phyloP scores from a whole-genome alignment of 2,797 vertebrate genomes.

The Rhyacichthys aspro region DNA sequence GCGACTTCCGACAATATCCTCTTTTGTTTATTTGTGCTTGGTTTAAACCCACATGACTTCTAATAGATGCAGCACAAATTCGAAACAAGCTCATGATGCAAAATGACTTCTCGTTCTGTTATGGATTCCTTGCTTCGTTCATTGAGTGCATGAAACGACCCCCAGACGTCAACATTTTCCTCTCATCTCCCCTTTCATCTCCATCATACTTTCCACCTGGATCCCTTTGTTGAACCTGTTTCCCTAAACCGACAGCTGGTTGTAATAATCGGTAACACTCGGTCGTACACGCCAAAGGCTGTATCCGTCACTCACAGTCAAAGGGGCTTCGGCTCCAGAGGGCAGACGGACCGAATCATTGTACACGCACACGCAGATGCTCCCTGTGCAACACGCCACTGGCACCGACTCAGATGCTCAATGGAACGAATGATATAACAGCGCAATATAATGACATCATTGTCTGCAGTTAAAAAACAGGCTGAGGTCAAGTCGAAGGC shows the following conservation, averaged over 20 bases:
- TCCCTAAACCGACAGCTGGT: constrained; percentile 18
- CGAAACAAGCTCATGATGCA: no score
- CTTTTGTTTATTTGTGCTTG: background rate
- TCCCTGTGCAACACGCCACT: no score
- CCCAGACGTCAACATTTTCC: background rate
- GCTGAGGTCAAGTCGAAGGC: background rate
- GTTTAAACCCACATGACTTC: constrained; percentile 3
- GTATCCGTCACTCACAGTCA: constrained; percentile 1
- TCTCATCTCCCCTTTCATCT: background rate
- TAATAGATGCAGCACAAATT: no score
- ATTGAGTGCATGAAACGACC: no score
- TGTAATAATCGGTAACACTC: constrained; percentile 23
- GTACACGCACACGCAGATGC: constrained; percentile 3
- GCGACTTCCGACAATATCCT: background rate
- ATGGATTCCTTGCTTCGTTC: no score
- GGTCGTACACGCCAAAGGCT: background rate
- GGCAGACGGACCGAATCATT: background rate
- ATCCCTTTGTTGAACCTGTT: constrained; percentile 14
- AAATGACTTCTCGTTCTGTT: no score
- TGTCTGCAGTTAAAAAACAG: constrained; percentile 6
- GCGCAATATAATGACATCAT: constrained; percentile 14
- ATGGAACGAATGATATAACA: constrained; percentile 19
- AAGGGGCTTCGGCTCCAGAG: background rate
- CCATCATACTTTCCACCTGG: constrained; percentile 13
- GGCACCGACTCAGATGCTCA: no score